Percentiles rank a stretch among this genome's conserved stretches.
phyloP scores from a whole-genome alignment of 2,888 invertebrate genomes.

The Molanna angustata region DNA sequence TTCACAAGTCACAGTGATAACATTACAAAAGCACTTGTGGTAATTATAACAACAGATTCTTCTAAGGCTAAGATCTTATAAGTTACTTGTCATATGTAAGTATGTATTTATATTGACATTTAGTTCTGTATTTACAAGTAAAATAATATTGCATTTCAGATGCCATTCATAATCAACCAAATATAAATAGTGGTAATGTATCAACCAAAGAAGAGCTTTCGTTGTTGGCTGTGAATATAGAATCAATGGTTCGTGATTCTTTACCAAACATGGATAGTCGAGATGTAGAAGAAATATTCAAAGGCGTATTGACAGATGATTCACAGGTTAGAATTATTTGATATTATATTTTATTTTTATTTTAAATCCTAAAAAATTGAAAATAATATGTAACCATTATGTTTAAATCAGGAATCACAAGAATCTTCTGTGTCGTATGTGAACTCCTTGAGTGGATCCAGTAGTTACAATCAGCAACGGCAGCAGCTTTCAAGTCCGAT shows the following conservation, averaged over 20 bases:
- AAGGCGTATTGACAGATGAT: constrained; percentile 83
- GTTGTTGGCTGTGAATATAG: constrained; percentile 61
- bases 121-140: constrained; percentile 1
- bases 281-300: constrained; percentile 90
- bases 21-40: too few relatives aligned
- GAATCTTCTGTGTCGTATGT: constrained; percentile 64
- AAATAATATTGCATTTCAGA: constrained; percentile 12
- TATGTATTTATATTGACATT: too few relatives aligned
- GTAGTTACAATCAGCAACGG: constrained; percentile 47
- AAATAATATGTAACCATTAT: background rate
- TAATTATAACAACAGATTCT: too few relatives aligned
- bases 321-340: constrained; percentile 52
- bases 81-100: too few relatives aligned
- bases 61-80: too few relatives aligned
- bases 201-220: constrained; percentile 64
- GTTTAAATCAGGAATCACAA: constrained; percentile 64
- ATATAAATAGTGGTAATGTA: constrained; percentile 40
- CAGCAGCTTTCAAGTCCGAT: constrained; percentile 59
- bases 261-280: constrained; percentile 86
- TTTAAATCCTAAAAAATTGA: background rate
- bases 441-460: constrained; percentile 45
- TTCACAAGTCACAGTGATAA: too few relatives aligned
- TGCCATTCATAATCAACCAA: constrained; percentile 8
- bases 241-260: constrained; percentile 67
- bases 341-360: constrained; percentile 4